phyloP scores from a whole-genome alignment of 35 echinoderm and acorn worm species.

The Diadema setosum region DNA sequence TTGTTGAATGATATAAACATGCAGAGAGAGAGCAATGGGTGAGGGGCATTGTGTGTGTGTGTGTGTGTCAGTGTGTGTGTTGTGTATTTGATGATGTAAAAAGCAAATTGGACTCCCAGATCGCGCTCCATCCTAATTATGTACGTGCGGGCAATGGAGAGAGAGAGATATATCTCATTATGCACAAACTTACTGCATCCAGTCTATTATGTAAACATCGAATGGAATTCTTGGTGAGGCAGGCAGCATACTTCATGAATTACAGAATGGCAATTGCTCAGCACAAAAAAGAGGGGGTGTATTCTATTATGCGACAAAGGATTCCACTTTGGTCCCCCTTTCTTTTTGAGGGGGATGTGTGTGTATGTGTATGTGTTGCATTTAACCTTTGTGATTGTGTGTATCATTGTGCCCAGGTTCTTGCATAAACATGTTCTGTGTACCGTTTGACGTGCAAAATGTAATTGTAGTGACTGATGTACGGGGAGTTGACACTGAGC shows the following conservation, averaged over 20 bases:
- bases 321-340: too few relatives aligned
- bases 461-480: too few relatives aligned
- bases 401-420: too few relatives aligned
- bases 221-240: not conserved
- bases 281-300: too few relatives aligned
- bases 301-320: too few relatives aligned
- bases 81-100: conserved; percentile 4
- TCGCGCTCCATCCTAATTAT: conserved; percentile 4
- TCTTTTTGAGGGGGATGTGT: not conserved
- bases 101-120: not conserved
- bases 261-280: too few relatives aligned
- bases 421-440: too few relatives aligned
- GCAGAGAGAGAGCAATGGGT: too few relatives aligned
- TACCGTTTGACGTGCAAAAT: too few relatives aligned
- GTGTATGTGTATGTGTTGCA: not conserved
- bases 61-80: not conserved
- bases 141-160: not conserved
- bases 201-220: conserved; percentile 3
- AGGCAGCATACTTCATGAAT: conserved; percentile 2
- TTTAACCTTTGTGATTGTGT: too few relatives aligned
- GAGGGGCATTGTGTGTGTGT: not conserved
- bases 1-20: conserved; percentile 16
- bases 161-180: conserved; percentile 11
- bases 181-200: conserved; percentile 1
- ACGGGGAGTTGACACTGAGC: too few relatives aligned